Percentiles rank a stretch among this genome's conserved stretches.
Evolutionary conservation across 2,797 vertebrate species (phyloP).

Genomic region (Diplodus sargus): DNA sequence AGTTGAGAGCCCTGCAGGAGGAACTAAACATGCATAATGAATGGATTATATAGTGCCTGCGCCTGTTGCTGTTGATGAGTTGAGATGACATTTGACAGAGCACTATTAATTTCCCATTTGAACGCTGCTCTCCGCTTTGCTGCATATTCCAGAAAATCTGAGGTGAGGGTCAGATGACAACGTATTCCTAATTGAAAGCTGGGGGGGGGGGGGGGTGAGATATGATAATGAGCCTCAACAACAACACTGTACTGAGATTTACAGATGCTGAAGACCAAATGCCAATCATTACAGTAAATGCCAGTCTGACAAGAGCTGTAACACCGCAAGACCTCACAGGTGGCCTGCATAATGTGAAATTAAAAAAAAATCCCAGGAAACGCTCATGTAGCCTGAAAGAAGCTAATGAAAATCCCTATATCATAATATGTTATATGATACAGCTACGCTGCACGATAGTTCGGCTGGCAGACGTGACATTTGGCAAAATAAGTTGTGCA

Average conservation of each 20-base stretch:
- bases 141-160: slow-evolving; percentile 43
- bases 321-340: slow-evolving; percentile 33
- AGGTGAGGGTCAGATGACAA: slow-evolving; percentile 59
- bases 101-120: slow-evolving; percentile 53
- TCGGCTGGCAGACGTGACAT: slow-evolving; percentile 35
- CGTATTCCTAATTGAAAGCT: slow-evolving; percentile 54
- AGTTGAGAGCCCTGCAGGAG: slow-evolving; percentile 7
- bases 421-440: slow-evolving; percentile 4
- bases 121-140: slow-evolving; percentile 6
- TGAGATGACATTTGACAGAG: slow-evolving; percentile 58
- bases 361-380: not conserved
- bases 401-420: not conserved
- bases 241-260: slow-evolving; percentile 46
- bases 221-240: slow-evolving; percentile 58
- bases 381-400: not conserved
- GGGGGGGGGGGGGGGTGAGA: not conserved
- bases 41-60: not conserved
- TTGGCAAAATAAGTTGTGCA: slow-evolving; percentile 8
- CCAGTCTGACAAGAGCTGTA: slow-evolving; percentile 54
- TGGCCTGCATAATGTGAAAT: slow-evolving; percentile 41
- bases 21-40: slow-evolving; percentile 32
- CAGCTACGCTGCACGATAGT: not conserved
- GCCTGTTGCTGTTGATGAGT: slow-evolving; percentile 39
- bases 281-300: slow-evolving; percentile 74
- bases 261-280: slow-evolving; percentile 61